phyloP scores from a whole-genome alignment of 2,888 invertebrate genomes.

The Selenia dentaria region DNA sequence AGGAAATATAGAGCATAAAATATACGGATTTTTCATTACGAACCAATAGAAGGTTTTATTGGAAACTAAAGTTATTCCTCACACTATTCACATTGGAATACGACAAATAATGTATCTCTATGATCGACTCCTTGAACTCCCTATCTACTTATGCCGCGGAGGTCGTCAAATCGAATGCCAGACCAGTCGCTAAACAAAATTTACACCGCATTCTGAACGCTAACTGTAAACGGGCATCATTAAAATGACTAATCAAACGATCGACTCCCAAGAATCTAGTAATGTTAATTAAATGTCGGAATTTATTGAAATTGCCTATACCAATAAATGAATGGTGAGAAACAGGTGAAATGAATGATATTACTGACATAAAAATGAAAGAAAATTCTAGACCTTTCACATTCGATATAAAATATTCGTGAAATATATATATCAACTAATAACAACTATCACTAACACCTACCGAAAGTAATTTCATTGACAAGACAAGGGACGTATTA shows the following conservation, averaged over 20 bases:
- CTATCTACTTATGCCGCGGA: neutral
- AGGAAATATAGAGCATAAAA: too few species aligned
- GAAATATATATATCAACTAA: too few species aligned
- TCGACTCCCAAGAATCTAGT: conserved; percentile 72
- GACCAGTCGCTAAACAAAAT: conserved; percentile 64
- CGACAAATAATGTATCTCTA: too few species aligned
- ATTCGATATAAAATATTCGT: too few species aligned
- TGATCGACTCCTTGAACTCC: too few species aligned
- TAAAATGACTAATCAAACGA: conserved; percentile 77
- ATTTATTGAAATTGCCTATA: conserved; percentile 56
- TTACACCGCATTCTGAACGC: conserved; percentile 70
- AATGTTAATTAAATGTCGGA: conserved; percentile 77
- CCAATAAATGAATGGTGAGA: conserved; percentile 24
- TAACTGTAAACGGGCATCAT: conserved; percentile 74
- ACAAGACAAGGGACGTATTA: too few species aligned
- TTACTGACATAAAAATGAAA: neutral
- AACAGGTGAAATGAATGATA: conserved; percentile 14
- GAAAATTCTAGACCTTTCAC: neutral
- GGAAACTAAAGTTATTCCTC: too few species aligned
- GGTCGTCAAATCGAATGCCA: conserved; percentile 11
- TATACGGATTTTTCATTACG: too few species aligned
- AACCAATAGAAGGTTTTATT: too few species aligned
- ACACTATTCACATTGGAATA: too few species aligned
- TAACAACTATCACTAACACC: too few species aligned
- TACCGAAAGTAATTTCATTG: too few species aligned